Percentiles rank a stretch among this genome's conserved stretches.
phyloP scores from a whole-genome alignment of 2,888 invertebrate genomes.

The Drosophila phalerata region DNA sequence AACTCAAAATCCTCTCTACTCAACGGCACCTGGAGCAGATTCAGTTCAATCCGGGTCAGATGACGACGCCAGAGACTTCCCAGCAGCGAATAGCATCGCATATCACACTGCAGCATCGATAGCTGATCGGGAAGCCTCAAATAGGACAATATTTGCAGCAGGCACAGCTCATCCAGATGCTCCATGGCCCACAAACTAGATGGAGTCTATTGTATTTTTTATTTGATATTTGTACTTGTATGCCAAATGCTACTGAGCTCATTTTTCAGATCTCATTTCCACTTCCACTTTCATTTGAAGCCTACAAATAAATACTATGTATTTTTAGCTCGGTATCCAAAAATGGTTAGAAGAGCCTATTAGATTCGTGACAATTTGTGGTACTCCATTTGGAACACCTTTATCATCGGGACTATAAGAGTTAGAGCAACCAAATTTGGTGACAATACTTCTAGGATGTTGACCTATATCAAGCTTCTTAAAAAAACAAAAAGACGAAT shows the following conservation, averaged over 20 bases:
- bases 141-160: slow-evolving; percentile 48
- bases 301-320: too few relatives aligned
- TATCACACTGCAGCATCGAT: slow-evolving; percentile 59
- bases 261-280: not conserved
- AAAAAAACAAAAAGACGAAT: too few relatives aligned
- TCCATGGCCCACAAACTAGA: slow-evolving; percentile 49
- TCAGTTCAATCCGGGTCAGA: slow-evolving; percentile 51
- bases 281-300: not conserved
- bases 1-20: slow-evolving; percentile 41
- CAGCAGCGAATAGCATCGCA: slow-evolving; percentile 51
- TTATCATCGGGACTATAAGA: too few relatives aligned
- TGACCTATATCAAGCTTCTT: too few relatives aligned
- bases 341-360: too few relatives aligned
- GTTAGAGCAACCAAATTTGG: too few relatives aligned
- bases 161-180: slow-evolving; percentile 65
- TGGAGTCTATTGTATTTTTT: slow-evolving; percentile 3
- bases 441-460: too few relatives aligned
- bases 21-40: slow-evolving; percentile 57
- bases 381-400: too few relatives aligned
- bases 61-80: slow-evolving; percentile 56
- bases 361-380: too few relatives aligned
- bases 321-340: too few relatives aligned
- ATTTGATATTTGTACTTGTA: slow-evolving; percentile 10
- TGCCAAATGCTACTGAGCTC: slow-evolving; percentile 29
- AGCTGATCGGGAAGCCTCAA: slow-evolving; percentile 60